Evolutionary conservation across 2,113 vertebrate genomes (phyloP).

Genomic region (Hypanus sabinus): DNA sequence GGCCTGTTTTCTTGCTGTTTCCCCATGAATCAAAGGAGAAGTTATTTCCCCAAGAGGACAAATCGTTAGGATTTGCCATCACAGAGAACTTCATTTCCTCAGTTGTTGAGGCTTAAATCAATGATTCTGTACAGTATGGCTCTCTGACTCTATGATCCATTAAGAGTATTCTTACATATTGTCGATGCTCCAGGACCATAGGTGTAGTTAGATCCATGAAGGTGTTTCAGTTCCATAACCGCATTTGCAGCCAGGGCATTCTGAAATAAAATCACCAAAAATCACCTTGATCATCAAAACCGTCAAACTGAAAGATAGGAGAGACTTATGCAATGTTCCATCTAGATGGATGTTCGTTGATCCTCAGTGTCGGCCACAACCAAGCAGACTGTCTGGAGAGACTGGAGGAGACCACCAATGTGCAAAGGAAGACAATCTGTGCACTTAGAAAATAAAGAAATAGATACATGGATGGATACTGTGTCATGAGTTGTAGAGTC

Average conservation of each 20-base stretch:
- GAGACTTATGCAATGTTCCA: neutral
- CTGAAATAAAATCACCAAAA: constrained; percentile 46
- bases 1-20: too few relatives aligned
- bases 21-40: too few relatives aligned
- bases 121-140: too few relatives aligned
- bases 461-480: too few relatives aligned
- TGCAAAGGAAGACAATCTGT: neutral
- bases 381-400: constrained; percentile 40
- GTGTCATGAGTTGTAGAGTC: too few relatives aligned
- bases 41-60: too few relatives aligned
- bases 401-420: constrained; percentile 37
- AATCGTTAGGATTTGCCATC: too few relatives aligned
- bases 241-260: constrained; percentile 50
- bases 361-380: constrained; percentile 45
- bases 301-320: constrained; percentile 40
- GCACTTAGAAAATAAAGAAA: neutral
- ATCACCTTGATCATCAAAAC: constrained; percentile 32
- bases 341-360: constrained; percentile 1
- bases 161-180: constrained; percentile 73
- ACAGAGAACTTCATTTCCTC: too few relatives aligned
- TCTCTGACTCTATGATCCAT: neutral
- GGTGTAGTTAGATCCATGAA: constrained; percentile 72
- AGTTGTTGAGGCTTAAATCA: too few relatives aligned
- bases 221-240: constrained; percentile 50
- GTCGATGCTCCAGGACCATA: constrained; percentile 70